Percentiles rank a stretch among this genome's conserved stretches.
Conservation (phyloP, 2,888 invertebrate genomes). For the Diplazon laetatorius region DNA sequence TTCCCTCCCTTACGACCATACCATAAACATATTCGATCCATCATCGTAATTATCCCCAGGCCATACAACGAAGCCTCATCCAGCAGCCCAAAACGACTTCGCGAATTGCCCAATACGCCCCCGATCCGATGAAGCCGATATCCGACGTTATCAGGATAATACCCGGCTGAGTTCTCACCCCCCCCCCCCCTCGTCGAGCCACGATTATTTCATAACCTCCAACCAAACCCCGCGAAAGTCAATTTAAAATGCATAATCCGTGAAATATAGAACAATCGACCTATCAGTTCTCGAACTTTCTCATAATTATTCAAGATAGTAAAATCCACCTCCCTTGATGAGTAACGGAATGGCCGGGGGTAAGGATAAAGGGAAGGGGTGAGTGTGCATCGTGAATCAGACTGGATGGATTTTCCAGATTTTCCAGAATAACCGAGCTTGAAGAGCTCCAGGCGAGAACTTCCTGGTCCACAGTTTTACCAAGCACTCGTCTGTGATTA, state of each 20-base stretch:
- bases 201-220: slow-evolving; percentile 32
- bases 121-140: slow-evolving; percentile 26
- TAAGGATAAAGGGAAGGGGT: too few species aligned
- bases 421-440: not conserved
- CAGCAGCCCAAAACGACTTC: not conserved
- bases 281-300: slow-evolving; percentile 25
- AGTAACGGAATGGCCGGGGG: slow-evolving; percentile 26
- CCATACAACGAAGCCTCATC: not conserved
- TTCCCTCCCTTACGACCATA: not conserved
- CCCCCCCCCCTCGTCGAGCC: not conserved
- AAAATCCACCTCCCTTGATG: slow-evolving; percentile 13
- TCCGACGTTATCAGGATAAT: slow-evolving; percentile 45
- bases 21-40: slow-evolving; percentile 12
- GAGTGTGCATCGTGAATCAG: not conserved
- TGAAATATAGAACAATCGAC: slow-evolving; percentile 35
- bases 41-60: slow-evolving; percentile 32
- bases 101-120: slow-evolving; percentile 14
- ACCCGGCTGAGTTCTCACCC: slow-evolving; percentile 21
- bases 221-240: slow-evolving; percentile 33
- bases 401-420: not conserved
- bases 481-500: slow-evolving; percentile 13
- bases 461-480: not conserved
- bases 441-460: slow-evolving; percentile 22
- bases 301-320: slow-evolving; percentile 52
- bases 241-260: slow-evolving; percentile 61